Evolutionary conservation across 2,888 invertebrate genomes (phyloP), one percentile per base, ranked within the genome.

Genomic region (Lasius fuliginosus): DNA sequence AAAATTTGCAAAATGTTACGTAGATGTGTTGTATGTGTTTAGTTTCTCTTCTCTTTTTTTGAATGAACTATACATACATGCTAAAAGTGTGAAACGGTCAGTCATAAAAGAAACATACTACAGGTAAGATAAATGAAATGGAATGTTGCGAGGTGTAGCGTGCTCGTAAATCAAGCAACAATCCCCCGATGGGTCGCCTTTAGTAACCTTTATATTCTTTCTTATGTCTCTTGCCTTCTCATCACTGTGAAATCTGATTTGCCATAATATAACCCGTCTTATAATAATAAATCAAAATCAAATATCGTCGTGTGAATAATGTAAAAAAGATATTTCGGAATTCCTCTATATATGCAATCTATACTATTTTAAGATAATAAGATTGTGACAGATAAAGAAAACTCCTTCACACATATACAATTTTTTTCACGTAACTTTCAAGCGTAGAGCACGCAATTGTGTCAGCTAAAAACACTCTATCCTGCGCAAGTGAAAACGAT

Each of bases 151-250:
- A 53, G 62, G 49, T 71, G 46, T 69, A 65, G 40, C 40, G 5
- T 36, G 68, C 46, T 75, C 71, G 82, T 88, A 88, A 81, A 88
- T 87, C 87, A 82, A 81, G 33, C 71, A 87, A 75, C 56, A 74
- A 64, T 33, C 56, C 65, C 27, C 49, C 73, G 85, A 79, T 77
- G 82, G 64, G 85, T 86, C 71, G 76, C 56, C 11, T 49, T 53
- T 23, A 53, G 65, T 33, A 27, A 77, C 65, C 71, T 33, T 77
- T 56, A 82, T 62, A 49, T 74, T 74, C 40, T 65, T 81, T 85
- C 46, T 62, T 68, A 71, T 49, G 56, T 23, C 18, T 65, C 68
- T 60, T 62, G 40, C 15, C 11, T 53, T 67, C 15, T 42, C 76
- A 49, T 69, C 79, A 27, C n/a, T 53, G 8, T 46, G 68, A 82